A percentile compares a stretch with the other conserved stretches of the same genome.
Evolutionary conservation across 2,113 vertebrate species (phyloP).

Genomic region (Lepisosteus osseus): DNA sequence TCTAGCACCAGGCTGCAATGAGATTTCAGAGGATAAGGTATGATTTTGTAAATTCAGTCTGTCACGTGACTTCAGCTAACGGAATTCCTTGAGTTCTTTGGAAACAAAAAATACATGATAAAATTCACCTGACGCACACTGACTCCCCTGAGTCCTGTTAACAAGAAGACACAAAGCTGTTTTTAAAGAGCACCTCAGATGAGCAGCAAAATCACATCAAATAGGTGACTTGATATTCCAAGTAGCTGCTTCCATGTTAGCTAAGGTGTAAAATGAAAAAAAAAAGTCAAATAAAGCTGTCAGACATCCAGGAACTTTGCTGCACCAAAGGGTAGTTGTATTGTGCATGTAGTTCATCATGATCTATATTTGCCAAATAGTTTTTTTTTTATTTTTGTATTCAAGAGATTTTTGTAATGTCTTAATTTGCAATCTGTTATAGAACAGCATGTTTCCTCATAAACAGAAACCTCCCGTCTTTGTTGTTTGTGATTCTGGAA

Average conservation of each 20-base stretch:
- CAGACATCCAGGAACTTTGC: too few species aligned
- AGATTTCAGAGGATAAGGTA: not conserved
- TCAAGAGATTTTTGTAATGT: too few species aligned
- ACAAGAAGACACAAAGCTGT: not conserved
- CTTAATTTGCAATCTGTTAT: too few species aligned
- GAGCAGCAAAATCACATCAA: slow-evolving; percentile 5
- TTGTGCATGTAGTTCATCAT: too few species aligned
- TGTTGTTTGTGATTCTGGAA: too few species aligned
- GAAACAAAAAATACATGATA: slow-evolving; percentile 20
- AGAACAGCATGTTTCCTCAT: too few species aligned
- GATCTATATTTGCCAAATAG: too few species aligned
- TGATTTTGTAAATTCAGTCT: not conserved
- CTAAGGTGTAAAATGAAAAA: too few species aligned
- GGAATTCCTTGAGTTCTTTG: not conserved
- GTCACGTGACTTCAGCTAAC: not conserved
- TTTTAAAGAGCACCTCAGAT: slow-evolving; percentile 13
- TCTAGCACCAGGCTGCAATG: not conserved
- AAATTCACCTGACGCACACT: slow-evolving; percentile 16
- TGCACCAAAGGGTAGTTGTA: too few species aligned
- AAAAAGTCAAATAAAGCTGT: too few species aligned
- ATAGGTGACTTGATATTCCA: not conserved
- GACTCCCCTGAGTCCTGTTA: not conserved
- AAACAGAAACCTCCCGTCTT: too few species aligned
- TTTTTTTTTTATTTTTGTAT: too few species aligned
- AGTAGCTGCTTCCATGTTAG: not conserved